Evolutionary conservation across 2,113 vertebrate genomes (phyloP), one percentile per base, ranked within the genome.

Genomic region (Rafetus swinhoei): DNA sequence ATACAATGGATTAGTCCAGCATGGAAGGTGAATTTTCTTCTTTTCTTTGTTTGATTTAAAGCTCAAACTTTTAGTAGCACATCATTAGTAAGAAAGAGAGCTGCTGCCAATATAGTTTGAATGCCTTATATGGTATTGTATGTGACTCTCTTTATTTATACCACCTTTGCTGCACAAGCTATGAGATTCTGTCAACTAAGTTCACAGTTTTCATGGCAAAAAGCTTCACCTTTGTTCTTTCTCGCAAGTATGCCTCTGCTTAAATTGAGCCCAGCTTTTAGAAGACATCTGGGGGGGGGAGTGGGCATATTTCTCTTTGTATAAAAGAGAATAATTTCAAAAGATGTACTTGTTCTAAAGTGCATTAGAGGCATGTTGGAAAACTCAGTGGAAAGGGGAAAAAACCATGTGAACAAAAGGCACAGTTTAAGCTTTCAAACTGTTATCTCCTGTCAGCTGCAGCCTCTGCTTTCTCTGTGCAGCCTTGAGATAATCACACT

Each of bases 201-300:
- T 93, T 97, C 90, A 93, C 95, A 60, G 50, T 88, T 90, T 86
- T 53, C 79, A 52, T 80, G 86, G 89, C 84, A 93, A 93, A 92
- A 94, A 87, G 45, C 88, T 94, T 93, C 93, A 95, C 92, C 93
- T 92, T 95, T 89, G 85, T 77, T 94, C 91, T 81, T 95, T 87
- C 89, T 90, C 95, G 84, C 74, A 83, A 72, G 69, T 57, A 45
- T 52, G 88, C 85, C 88, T 91, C 91, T 77, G 65, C 90, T 94
- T 88, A 92, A 80, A 94, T 59, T 91, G 54, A 92, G 86, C 81
- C 89, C 95, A 77, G 69, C 21, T 72, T 91, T 92, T 86, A 92
- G 81, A 93, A 16, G 84, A 79, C 60, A 72, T 93, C 93, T 91
- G 9, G 62, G 87, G 88, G 92, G 90, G 6, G 9, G 4, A n/a